Conservation (phyloP, 2,113 vertebrate species). For the Oryzias melastigma region DNA sequence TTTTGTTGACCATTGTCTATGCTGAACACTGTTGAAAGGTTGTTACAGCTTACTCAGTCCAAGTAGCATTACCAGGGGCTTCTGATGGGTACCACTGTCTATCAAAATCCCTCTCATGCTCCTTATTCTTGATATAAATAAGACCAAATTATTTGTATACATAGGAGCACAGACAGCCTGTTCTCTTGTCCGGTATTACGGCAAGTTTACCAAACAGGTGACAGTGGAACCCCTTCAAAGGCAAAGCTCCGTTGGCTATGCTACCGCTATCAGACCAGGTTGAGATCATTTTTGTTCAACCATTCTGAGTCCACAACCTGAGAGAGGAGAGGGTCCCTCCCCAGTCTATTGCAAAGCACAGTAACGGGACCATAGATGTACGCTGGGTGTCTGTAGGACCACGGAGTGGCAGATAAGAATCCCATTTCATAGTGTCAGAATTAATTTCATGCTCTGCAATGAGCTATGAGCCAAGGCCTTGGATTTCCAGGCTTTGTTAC, state of each 20-base stretch:
- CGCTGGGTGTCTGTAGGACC: constrained; percentile 41
- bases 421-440: constrained; percentile 76
- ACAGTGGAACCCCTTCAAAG: constrained; percentile 61
- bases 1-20: constrained; percentile 53
- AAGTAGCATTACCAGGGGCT: constrained; percentile 62
- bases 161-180: not conserved
- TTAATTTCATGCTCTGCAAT: constrained; percentile 71
- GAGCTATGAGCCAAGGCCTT: constrained; percentile 61
- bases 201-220: constrained; percentile 6
- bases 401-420: constrained; percentile 70
- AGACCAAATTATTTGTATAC: constrained; percentile 9
- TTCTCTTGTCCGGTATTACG: constrained; percentile 3
- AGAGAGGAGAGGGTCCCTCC: constrained; percentile 41
- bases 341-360: constrained; percentile 20
- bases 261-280: constrained; percentile 55
- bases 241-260: constrained; percentile 59
- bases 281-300: constrained; percentile 43
- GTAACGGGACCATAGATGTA: constrained; percentile 24
- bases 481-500: constrained; percentile 75
- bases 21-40: constrained; percentile 51
- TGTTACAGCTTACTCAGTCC: constrained; percentile 58
- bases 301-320: constrained; percentile 65
- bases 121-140: not conserved
- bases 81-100: constrained; percentile 61
- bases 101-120: constrained; percentile 13